A percentile compares a stretch with the other conserved stretches of the same genome.
These are phyloP conservation scores for Phocoena sinus DNA, from an alignment of 2,113 vertebrate species.

Conservation along the genomic window DNA sequence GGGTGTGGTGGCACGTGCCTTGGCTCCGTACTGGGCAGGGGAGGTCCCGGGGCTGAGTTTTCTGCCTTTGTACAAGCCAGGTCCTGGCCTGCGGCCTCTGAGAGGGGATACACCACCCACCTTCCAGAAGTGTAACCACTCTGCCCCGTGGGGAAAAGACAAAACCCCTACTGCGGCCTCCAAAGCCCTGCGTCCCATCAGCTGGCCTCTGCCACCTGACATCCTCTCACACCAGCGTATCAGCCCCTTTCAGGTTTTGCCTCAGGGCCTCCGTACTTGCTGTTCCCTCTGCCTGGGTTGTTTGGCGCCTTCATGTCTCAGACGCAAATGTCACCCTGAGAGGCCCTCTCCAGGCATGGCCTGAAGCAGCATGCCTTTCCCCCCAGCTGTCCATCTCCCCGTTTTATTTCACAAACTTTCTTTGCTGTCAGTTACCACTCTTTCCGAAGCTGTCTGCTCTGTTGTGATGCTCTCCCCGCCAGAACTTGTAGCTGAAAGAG, in stretches of 20 bases:
- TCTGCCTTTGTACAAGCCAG: background rate
- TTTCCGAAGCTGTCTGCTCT: background rate
- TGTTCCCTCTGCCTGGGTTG: no score
- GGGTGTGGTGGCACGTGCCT: background rate
- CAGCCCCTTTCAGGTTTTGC: background rate
- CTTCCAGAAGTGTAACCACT: background rate
- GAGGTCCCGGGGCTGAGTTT: background rate
- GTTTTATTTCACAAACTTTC: background rate
- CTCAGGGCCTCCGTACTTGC: background rate
- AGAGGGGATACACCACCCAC: background rate
- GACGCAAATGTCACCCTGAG: no score
- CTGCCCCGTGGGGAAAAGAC: background rate
- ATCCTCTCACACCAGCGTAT: rapidly evolving
- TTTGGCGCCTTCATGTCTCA: background rate
- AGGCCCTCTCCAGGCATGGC: no score
- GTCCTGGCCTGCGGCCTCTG: background rate
- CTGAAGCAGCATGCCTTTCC: background rate
- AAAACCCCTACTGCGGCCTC: background rate
- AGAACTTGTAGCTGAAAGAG: background rate
- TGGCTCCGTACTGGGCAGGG: background rate
- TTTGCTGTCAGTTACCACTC: background rate
- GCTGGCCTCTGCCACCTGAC: background rate
- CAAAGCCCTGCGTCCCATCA: background rate
- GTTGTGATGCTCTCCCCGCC: background rate
- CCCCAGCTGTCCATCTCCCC: rapidly evolving